Evolutionary conservation across 2,113 vertebrate genomes (phyloP).

Genomic region (Cinclus cinclus): DNA sequence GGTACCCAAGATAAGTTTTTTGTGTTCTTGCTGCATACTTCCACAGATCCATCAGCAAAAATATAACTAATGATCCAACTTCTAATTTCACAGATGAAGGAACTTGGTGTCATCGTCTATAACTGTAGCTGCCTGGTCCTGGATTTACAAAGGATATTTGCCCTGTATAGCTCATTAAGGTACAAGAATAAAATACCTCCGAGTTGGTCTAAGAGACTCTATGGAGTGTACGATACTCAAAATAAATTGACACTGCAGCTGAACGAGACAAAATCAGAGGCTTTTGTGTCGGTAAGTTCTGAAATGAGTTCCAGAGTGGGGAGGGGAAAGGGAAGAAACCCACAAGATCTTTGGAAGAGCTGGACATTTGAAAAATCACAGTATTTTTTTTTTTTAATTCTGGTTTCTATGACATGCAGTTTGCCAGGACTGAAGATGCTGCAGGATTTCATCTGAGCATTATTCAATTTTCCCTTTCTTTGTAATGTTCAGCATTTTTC

Average conservation of each 20-base stretch:
- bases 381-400: background rate
- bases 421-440: background rate
- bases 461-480: background rate
- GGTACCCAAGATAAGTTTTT: background rate
- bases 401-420: background rate
- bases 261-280: conserved; percentile 84
- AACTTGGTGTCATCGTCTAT: conserved; percentile 90
- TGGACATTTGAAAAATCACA: background rate
- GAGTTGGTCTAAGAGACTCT: conserved; percentile 91
- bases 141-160: conserved; percentile 91
- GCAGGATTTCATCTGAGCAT: background rate
- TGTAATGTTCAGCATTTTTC: background rate
- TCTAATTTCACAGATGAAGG: conserved; percentile 88
- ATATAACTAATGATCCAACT: conserved; percentile 17
- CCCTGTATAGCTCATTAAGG: conserved; percentile 81
- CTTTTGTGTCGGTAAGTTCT: conserved; percentile 89
- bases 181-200: conserved; percentile 80
- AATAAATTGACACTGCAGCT: conserved; percentile 77
- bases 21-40: background rate
- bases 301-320: background rate
- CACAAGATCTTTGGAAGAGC: background rate
- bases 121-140: conserved; percentile 94
- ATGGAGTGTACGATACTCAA: conserved; percentile 85
- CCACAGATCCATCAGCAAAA: background rate
- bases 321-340: background rate